phyloP scores from a whole-genome alignment of 2,113 vertebrate species.

The Glaucidium brasilianum region DNA sequence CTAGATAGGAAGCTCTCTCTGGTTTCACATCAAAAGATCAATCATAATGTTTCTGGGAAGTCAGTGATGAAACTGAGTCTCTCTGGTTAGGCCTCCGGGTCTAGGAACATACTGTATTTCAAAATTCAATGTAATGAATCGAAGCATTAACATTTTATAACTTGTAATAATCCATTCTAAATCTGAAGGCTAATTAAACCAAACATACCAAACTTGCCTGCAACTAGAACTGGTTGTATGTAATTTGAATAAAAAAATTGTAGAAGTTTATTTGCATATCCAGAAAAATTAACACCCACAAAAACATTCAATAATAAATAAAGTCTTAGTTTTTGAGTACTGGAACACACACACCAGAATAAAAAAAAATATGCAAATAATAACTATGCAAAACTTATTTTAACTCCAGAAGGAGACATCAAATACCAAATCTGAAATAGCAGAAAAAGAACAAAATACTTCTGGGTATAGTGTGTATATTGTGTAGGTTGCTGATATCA shows the following conservation, averaged over 20 bases:
- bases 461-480: not conserved
- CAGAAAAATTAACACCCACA: not conserved
- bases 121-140: constrained; percentile 1
- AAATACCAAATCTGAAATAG: not conserved
- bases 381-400: not conserved
- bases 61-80: not conserved
- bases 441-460: not conserved
- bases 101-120: not conserved
- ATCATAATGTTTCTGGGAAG: not conserved
- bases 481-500: not conserved
- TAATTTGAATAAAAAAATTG: constrained; percentile 12
- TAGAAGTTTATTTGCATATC: not conserved
- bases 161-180: not conserved
- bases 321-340: not conserved
- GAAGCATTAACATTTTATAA: not conserved
- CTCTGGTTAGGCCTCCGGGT: not conserved
- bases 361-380: not conserved
- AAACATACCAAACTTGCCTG: not conserved
- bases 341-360: not conserved
- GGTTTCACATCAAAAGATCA: constrained; percentile 2
- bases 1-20: not conserved
- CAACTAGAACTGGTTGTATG: not conserved
- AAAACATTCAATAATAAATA: not conserved
- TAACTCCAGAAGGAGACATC: not conserved
- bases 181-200: constrained; percentile 21